Percentiles rank a stretch among this genome's conserved stretches.
Conservation (phyloP, 2,113 vertebrate species). For the Neotragus pygmaeus region DNA sequence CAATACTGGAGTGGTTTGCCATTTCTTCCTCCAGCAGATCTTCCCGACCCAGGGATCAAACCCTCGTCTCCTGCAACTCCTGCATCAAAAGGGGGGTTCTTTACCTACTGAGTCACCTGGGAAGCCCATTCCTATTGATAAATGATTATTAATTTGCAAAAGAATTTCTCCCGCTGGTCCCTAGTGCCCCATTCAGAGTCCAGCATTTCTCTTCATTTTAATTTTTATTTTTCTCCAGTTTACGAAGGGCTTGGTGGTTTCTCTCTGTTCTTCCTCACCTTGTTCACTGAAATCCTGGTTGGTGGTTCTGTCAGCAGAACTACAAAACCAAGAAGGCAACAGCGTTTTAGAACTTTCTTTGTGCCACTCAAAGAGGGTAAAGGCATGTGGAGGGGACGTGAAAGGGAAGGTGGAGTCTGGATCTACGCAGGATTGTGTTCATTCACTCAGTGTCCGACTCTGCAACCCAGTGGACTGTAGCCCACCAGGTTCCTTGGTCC, state of each 20-base stretch:
- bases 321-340: constrained; percentile 68
- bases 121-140: neutral
- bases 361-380: neutral
- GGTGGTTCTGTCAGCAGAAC: constrained; percentile 80
- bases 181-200: neutral
- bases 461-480: rapidly evolving
- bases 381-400: neutral
- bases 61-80: neutral
- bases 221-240: constrained; percentile 42
- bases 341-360: neutral
- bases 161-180: neutral
- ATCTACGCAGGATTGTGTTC: neutral
- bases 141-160: neutral
- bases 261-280: neutral
- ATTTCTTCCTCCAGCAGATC: neutral
- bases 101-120: neutral
- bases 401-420: neutral
- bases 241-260: neutral
- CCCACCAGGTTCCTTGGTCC: neutral
- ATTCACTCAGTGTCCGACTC: neutral
- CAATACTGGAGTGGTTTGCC: neutral
- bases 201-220: constrained; percentile 18
- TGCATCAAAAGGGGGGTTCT: neutral
- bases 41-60: neutral
- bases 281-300: neutral